A percentile compares a stretch with the other conserved stretches of the same genome.
Conservation (phyloP, 2,888 invertebrate species). For the Hemistola chrysoprasaria region DNA sequence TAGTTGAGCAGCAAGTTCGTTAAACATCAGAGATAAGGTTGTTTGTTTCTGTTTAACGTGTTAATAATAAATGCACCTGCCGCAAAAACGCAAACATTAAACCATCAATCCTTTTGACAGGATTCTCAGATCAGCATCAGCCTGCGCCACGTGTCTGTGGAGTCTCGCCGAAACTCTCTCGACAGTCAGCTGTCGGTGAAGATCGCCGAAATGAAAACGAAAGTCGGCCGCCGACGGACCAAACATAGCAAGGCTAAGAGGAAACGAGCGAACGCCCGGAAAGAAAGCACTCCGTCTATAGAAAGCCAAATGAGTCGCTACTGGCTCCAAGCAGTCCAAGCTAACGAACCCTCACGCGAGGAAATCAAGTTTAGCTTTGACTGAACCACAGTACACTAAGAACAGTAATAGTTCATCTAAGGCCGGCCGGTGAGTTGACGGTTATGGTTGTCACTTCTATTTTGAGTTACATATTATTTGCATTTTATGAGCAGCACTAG, state of each 20-base stretch:
- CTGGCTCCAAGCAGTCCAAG: constrained; percentile 83
- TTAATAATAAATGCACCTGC: no score
- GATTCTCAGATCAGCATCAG: constrained; percentile 89
- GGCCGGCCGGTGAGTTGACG: no score
- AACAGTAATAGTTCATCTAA: no score
- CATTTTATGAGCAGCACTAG: no score
- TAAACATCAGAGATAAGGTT: no score
- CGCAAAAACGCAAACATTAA: no score
- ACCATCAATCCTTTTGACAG: constrained; percentile 14
- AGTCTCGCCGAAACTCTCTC: constrained; percentile 92
- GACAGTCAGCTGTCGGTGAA: constrained; percentile 94
- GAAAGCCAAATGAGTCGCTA: constrained; percentile 90
- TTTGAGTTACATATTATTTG: no score
- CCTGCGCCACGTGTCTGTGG: constrained; percentile 91
- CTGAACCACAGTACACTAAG: no score
- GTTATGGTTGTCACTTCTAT: no score
- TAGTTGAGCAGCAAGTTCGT: no score
- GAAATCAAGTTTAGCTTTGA: constrained; percentile 76
- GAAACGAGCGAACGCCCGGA: constrained; percentile 65
- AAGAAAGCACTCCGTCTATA: constrained; percentile 90
- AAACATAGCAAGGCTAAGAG: constrained; percentile 71
- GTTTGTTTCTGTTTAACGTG: no score
- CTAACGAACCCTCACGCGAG: constrained; percentile 80
- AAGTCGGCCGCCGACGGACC: constrained; percentile 79
- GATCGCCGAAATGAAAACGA: constrained; percentile 91